Evolutionary conservation across 1,140 invertebrate genomes (phyloP), one percentile per base, ranked within the genome.

Genomic region (Cyclargus thomasi): DNA sequence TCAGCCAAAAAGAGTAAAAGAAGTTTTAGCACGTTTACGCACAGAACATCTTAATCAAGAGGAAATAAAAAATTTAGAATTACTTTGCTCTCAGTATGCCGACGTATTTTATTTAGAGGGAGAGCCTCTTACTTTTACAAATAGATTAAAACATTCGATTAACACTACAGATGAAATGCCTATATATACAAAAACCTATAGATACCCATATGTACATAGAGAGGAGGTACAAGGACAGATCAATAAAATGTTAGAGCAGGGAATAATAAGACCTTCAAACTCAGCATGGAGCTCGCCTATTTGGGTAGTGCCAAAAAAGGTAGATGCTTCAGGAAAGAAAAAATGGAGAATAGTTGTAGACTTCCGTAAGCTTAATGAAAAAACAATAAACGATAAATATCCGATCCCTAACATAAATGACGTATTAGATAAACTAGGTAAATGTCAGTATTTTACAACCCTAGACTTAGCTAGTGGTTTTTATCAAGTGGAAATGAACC

Each of bases 401-500:
- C 29, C 29, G 3, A 35, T 35, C 3, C 29, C 29, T 35, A 35
- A 35, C 29, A 35, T 35, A 35, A 72, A 14, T 22, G 70, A 72
- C 29, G 62, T 65, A 0, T 36, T 68, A 18, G 78, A 91, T 71
- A 70, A 77, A 36, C 66, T 93, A 66, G 79, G 80, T 6, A 78
- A 80, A 8, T 72, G 77, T 8, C 74, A 78, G 63, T 91, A 83
- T 68, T 92, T 93, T 68, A 79, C 79, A 0, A 83, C 83, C 0
- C 64, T 93, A 17, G 92, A 93, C 76, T 67, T 92, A n/a, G 73
- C 74, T 0, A 82, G 72, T 47, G 92, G 92, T 5, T 93, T 91
- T 79, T 91, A 87, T 75, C 92, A 93, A 73, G 82, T 93, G 14
- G 69, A 75, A 11, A 73, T 93, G 14, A 69, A 84, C 21, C 55